Percentiles rank a stretch among this genome's conserved stretches.
These are phyloP conservation scores for Anoplopoma fimbria DNA, from an alignment of 2,113 vertebrate species.

Conservation along the genomic window DNA sequence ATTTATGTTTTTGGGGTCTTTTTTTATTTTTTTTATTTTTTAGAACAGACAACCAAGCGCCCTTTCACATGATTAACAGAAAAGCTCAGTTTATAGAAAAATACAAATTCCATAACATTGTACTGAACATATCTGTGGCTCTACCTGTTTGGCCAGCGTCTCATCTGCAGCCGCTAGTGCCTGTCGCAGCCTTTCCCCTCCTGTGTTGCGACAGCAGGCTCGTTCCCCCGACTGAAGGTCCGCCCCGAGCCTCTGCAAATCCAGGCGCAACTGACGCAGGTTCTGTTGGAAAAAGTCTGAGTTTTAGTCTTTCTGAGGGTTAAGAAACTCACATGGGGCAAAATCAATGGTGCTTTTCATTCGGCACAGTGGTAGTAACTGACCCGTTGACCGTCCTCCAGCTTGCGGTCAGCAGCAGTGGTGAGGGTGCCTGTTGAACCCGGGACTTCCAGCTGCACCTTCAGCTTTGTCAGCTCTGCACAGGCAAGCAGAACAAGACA, in stretches of 20 bases:
- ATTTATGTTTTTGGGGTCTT: background rate
- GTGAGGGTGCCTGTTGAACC: slow-evolving; percentile 83
- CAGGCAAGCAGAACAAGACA: background rate
- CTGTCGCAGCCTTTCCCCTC: slow-evolving; percentile 89
- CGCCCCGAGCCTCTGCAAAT: slow-evolving; percentile 86
- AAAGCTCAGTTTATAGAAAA: background rate
- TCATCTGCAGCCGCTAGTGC: slow-evolving; percentile 87
- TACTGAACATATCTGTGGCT: background rate
- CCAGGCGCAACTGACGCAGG: slow-evolving; percentile 87
- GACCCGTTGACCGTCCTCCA: slow-evolving; percentile 94
- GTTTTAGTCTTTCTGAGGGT: background rate
- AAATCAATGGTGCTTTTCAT: background rate
- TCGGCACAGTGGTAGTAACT: slow-evolving; percentile 1
- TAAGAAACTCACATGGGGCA: background rate
- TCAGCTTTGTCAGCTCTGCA: slow-evolving; percentile 88
- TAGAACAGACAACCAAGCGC: background rate
- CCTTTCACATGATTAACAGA: background rate
- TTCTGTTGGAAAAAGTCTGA: slow-evolving; percentile 80
- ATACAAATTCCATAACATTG: background rate
- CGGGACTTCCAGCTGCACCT: slow-evolving; percentile 84
- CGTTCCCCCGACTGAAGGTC: slow-evolving; percentile 91
- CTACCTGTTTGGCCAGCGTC: slow-evolving; percentile 92
- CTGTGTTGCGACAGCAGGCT: slow-evolving; percentile 94
- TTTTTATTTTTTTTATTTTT: no score
- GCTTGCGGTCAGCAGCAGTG: slow-evolving; percentile 89